Percentiles rank a stretch among this genome's conserved stretches.
phyloP scores from a whole-genome alignment of 2,888 invertebrate species.

The Thecocarcelia acutangulata region DNA sequence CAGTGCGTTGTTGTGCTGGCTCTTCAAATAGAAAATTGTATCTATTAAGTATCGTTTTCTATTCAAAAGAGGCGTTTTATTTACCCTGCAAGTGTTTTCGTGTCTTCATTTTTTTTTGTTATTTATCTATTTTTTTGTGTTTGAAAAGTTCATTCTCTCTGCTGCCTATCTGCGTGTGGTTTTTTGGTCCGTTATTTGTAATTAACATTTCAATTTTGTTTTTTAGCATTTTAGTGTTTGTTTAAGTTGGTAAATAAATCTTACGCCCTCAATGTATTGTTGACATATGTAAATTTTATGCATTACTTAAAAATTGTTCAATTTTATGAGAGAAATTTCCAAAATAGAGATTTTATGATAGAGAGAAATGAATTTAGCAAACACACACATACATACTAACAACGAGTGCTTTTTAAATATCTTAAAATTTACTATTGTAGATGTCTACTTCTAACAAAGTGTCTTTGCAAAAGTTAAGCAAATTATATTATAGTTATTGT shows the following conservation, averaged over 20 bases:
- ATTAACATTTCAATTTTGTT: conserved; percentile 70
- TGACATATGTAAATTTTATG: conserved; percentile 72
- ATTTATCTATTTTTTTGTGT: not conserved
- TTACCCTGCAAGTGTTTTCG: conserved; percentile 55
- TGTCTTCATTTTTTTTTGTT: conserved; percentile 1
- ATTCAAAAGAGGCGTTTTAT: conserved; percentile 69
- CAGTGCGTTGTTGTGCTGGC: conserved; percentile 9
- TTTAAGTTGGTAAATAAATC: conserved; percentile 64
- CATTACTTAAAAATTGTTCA: conserved; percentile 45
- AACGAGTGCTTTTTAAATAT: too few relatives aligned
- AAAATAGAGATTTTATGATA: conserved; percentile 37
- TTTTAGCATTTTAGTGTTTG: conserved; percentile 64
- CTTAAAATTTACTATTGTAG: too few relatives aligned
- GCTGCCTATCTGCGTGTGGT: conserved; percentile 41
- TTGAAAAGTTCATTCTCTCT: conserved; percentile 18
- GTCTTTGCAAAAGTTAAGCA: too few relatives aligned
- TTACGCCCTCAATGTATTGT: conserved; percentile 67
- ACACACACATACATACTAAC: too few relatives aligned
- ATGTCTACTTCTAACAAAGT: too few relatives aligned
- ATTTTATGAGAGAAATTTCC: conserved; percentile 1
- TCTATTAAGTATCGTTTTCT: conserved; percentile 61
- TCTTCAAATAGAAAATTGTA: conserved; percentile 46
- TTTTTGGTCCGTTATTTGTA: conserved; percentile 51
- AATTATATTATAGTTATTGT: too few relatives aligned
- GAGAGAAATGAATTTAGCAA: not conserved